Base-by-base conservation (phyloP, 1,140 invertebrate genomes). In the Drosophila novamexicana region DNA sequence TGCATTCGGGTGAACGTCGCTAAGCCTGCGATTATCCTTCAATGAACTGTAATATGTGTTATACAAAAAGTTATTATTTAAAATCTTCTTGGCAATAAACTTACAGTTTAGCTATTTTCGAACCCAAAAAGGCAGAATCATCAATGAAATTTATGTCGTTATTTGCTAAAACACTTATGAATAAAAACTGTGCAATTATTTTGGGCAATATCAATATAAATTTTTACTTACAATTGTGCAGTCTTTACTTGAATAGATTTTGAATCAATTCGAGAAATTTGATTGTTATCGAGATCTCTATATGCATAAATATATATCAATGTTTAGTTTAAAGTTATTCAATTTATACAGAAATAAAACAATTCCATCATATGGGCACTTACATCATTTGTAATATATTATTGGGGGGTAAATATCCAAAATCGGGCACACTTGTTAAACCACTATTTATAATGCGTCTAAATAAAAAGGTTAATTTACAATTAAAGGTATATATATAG, bases 91-190 rank as follows among this genome's bases (percentile, higher is more conserved):
- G 16, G 10, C n/a, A 14, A 1, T 4, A 0, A 6, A 94, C 95
- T 95, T 93, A 96, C 95, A 96, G 90, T 90, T 94, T 94, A 6
- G 93, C 94, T 52, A 96, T 95, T 92, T 95, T 93, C 1, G 95
- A 95, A 62, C 94, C 95, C 75, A 93, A 93, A 80, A 96, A 96
- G 2, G 95, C 95, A 18, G 92, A 93, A 71, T 94, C 93, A 78
- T 95, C 94, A 14, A 96, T 93, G 45, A 86, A 93, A 63, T 92
- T 91, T 58, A 96, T 94, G 14, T 93, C 84, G 90, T 96, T 96
- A 82, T 95, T 94, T 84, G 94, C 93, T 71, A 95, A 91, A 75
- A 94, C 93, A 49, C 94, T 95, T 78, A 58, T 93, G 92, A 84
- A 10, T 65, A 32, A 47, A 59, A 22, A 39, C 1, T 7, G 18